Conservation (phyloP, 2,797 vertebrate genomes). For the Neosilurus mollespiculum region DNA sequence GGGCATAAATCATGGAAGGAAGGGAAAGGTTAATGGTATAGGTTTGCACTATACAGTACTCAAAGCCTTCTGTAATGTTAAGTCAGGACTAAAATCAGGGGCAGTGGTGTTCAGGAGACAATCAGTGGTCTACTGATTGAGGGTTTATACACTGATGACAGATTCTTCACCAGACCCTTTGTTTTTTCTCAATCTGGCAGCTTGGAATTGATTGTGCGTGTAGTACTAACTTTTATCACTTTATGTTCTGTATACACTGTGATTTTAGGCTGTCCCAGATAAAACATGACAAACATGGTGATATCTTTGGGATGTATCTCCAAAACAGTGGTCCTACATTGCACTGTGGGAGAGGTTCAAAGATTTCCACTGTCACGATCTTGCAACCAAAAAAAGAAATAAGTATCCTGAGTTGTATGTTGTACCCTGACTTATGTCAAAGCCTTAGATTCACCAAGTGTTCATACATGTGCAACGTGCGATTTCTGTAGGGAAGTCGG, state of each 20-base stretch:
- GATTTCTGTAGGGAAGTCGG: too few species aligned
- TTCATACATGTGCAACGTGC: too few species aligned
- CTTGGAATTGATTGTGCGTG: not conserved
- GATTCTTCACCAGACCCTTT: not conserved
- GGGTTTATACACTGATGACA: not conserved
- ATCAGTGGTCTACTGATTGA: not conserved
- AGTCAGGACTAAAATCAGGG: not conserved
- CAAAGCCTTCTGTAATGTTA: not conserved
- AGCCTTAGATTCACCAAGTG: too few species aligned
- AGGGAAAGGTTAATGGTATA: conserved; percentile 47
- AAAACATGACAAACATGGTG: too few species aligned
- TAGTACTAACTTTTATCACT: not conserved
- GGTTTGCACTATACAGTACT: not conserved
- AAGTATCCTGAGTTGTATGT: too few species aligned
- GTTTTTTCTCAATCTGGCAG: not conserved
- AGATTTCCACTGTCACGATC: too few species aligned
- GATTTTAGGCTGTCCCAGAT: too few species aligned
- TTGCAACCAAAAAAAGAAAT: too few species aligned
- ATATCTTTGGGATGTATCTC: too few species aligned
- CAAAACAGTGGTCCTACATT: too few species aligned
- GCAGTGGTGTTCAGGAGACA: not conserved
- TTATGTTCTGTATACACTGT: not conserved
- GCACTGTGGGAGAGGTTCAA: too few species aligned
- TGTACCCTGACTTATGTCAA: too few species aligned
- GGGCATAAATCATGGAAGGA: conserved; percentile 69